Percentiles rank a stretch among this genome's conserved stretches.
Conservation (phyloP, 92 coral and sea anemone genomes). For the Parazoanthus darwini region DNA sequence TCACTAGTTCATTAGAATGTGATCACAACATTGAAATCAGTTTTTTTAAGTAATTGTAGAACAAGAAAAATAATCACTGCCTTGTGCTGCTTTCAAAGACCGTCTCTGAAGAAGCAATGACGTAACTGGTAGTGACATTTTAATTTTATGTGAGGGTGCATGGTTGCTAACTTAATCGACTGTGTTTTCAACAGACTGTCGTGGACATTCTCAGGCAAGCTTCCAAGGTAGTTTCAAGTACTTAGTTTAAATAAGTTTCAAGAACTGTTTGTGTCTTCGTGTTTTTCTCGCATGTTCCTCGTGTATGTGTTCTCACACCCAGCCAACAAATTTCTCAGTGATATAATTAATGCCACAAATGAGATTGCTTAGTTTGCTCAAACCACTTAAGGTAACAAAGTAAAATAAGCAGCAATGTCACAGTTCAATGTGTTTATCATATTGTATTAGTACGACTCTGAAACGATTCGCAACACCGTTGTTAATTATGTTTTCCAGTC, state of each 20-base stretch:
- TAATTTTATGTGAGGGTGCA: background rate
- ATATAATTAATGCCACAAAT: background rate
- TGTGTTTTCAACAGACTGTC: slow-evolving; percentile 64
- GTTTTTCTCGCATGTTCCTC: background rate
- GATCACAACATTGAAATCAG: too few species aligned
- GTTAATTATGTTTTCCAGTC: background rate
- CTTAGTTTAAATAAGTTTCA: background rate
- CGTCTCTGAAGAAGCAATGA: too few species aligned
- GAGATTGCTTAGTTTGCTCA: background rate
- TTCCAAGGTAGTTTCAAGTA: slow-evolving; percentile 69
- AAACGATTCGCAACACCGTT: background rate
- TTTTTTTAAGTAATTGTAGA: too few species aligned
- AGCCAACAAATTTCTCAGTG: background rate
- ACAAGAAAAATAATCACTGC: too few species aligned
- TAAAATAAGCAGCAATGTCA: background rate
- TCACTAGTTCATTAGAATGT: too few species aligned
- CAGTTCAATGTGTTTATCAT: too few species aligned
- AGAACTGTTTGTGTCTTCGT: background rate
- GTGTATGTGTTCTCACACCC: background rate
- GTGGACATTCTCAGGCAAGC: slow-evolving; percentile 91
- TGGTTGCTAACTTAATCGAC: background rate
- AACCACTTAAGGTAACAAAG: background rate
- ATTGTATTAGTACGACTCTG: background rate
- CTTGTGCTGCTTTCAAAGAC: too few species aligned
- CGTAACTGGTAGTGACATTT: too few species aligned